These are phyloP conservation scores for Remorina albescens DNA, from an alignment of 2,797 vertebrate genomes.

Conservation along the genomic window DNA sequence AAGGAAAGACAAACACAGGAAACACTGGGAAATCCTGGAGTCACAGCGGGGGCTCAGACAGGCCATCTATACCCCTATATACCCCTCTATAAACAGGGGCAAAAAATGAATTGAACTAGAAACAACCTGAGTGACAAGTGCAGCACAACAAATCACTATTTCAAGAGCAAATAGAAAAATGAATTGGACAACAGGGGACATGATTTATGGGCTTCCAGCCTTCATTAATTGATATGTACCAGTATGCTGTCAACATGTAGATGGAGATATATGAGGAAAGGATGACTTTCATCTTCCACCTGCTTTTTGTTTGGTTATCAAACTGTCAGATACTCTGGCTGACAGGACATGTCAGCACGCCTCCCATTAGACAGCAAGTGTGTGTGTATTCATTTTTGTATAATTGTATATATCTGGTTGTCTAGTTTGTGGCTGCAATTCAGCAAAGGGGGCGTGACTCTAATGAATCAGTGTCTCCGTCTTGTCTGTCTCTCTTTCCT, in stretches of 20 bases:
- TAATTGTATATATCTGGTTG: neutral
- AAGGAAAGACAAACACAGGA: too few relatives aligned
- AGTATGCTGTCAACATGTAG: slow-evolving; percentile 27
- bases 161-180: neutral
- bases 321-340: slow-evolving; percentile 24
- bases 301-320: slow-evolving; percentile 32
- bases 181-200: neutral
- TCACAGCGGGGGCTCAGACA: too few relatives aligned
- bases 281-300: slow-evolving; percentile 45
- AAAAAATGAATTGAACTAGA: neutral
- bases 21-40: too few relatives aligned
- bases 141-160: neutral
- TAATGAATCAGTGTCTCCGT: slow-evolving; percentile 39
- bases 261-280: slow-evolving; percentile 42
- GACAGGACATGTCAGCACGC: slow-evolving; percentile 27
- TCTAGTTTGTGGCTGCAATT: slow-evolving; percentile 11
- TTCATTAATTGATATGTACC: slow-evolving; percentile 26
- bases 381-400: slow-evolving; percentile 6
- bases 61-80: too few relatives aligned
- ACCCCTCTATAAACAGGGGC: neutral
- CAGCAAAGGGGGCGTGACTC: slow-evolving; percentile 4
- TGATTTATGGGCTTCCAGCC: neutral
- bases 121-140: neutral
- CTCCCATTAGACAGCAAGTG: slow-evolving; percentile 11
- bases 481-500: slow-evolving; percentile 1